These are phyloP conservation scores for Coremacera marginata DNA, from an alignment of 2,888 invertebrate species.

Conservation along the genomic window DNA sequence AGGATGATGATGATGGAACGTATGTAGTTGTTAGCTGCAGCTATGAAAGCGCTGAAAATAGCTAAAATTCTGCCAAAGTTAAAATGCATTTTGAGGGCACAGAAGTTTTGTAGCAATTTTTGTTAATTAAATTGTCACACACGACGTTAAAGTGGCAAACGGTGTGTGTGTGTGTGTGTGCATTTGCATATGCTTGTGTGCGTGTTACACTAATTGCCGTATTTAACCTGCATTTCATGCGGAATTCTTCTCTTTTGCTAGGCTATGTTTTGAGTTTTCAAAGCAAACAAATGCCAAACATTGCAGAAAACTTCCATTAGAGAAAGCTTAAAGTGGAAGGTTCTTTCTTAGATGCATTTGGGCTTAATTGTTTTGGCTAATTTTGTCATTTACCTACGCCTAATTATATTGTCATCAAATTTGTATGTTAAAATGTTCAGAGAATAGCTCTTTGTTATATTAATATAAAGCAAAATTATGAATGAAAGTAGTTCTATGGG, in stretches of 20 bases:
- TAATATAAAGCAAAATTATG: no score
- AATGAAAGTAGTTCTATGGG: no score
- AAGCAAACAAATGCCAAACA: background rate
- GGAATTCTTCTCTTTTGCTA: no score
- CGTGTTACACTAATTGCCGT: background rate
- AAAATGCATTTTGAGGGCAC: background rate
- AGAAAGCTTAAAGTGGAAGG: no score
- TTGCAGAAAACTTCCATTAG: background rate
- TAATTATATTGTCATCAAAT: no score
- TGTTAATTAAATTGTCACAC: conserved; percentile 6
- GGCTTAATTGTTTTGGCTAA: no score
- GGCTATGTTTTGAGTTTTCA: no score
- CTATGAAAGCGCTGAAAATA: background rate
- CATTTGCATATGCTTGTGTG: background rate
- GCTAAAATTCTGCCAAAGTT: background rate
- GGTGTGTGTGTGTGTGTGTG: background rate
- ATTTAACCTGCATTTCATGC: no score
- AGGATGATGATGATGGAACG: background rate
- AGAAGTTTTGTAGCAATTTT: background rate
- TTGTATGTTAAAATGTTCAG: no score
- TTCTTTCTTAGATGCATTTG: no score
- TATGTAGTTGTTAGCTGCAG: background rate
- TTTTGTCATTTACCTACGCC: no score
- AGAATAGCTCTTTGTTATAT: no score
- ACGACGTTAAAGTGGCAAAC: background rate